Evolutionary conservation across 30 jellyfish, hydroid and myxozoan species (phyloP).

Genomic region (Haliclystus octoradiatus): DNA sequence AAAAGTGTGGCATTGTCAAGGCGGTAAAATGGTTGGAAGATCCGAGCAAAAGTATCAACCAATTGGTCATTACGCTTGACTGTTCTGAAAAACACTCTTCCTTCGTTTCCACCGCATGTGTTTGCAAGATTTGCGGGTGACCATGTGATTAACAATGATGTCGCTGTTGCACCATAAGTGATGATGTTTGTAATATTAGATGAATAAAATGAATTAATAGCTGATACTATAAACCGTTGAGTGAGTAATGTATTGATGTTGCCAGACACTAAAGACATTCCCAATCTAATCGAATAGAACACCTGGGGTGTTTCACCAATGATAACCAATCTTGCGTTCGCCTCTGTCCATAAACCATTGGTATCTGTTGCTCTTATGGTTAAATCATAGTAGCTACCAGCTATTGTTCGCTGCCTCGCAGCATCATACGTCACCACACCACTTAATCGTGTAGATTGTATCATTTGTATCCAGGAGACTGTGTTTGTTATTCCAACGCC

Average conservation of each 20-base stretch:
- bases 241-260: conserved; percentile 22
- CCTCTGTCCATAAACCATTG: conserved; percentile 54
- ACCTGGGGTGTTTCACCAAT: conserved; percentile 48
- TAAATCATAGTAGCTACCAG: conserved; percentile 46
- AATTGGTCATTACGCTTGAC: conserved; percentile 13
- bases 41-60: conserved; percentile 14
- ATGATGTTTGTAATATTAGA: conserved; percentile 35
- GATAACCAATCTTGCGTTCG: conserved; percentile 23
- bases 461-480: conserved; percentile 43
- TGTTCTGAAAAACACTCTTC: conserved; percentile 10
- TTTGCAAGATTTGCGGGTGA: conserved; percentile 43
- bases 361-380: conserved; percentile 78
- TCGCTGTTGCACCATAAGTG: conserved; percentile 3
- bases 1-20: conserved; percentile 13
- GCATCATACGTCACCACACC: conserved; percentile 40
- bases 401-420: conserved; percentile 22
- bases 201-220: conserved; percentile 22
- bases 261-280: conserved; percentile 2
- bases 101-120: conserved; percentile 61
- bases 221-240: conserved; percentile 14
- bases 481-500: conserved; percentile 49
- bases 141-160: conserved; percentile 19
- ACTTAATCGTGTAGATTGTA: conserved; percentile 9
- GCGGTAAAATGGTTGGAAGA: conserved; percentile 14
- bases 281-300: conserved; percentile 25